A percentile compares a stretch with the other conserved stretches of the same genome.
These are phyloP conservation scores for Mythimna ferrago DNA, from an alignment of 2,888 invertebrate species.

Conservation along the genomic window DNA sequence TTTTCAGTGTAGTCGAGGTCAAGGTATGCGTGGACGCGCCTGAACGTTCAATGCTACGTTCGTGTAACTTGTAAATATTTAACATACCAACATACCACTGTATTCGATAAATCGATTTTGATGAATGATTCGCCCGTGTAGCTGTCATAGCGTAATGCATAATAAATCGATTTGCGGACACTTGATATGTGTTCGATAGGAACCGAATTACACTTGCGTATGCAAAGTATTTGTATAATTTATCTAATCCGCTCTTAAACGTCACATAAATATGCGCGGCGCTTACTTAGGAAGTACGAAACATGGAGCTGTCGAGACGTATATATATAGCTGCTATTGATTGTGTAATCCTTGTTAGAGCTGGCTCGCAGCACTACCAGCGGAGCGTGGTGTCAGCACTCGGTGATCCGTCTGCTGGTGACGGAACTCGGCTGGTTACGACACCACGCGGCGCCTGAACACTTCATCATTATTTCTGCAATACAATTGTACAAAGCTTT, in stretches of 20 bases:
- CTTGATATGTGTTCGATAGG: constrained; percentile 42
- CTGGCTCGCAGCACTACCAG: constrained; percentile 34
- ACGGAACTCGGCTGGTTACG: constrained; percentile 65
- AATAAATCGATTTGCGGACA: constrained; percentile 42
- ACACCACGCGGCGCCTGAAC: constrained; percentile 63
- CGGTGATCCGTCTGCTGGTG: constrained; percentile 66
- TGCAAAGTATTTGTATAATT: constrained; percentile 61
- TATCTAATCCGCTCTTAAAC: constrained; percentile 75
- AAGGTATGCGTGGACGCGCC: constrained; percentile 73
- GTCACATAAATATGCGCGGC: constrained; percentile 76
- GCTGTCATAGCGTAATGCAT: constrained; percentile 37
- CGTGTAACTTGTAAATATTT: constrained; percentile 46
- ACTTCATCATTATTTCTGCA: constrained; percentile 48
- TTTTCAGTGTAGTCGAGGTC: constrained; percentile 81
- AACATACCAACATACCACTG: constrained; percentile 19
- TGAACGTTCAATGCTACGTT: constrained; percentile 52
- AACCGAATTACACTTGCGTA: constrained; percentile 46
- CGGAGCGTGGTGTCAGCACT: constrained; percentile 62
- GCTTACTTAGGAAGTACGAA: constrained; percentile 65
- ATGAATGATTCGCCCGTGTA: constrained; percentile 46
- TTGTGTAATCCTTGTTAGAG: constrained; percentile 70
- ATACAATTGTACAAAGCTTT: constrained; percentile 22
- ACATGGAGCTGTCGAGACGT: constrained; percentile 72
- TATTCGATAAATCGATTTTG: constrained; percentile 32
- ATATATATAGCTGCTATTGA: constrained; percentile 69